Percentiles rank a stretch among this genome's conserved stretches.
Conservation (phyloP, 2,888 invertebrate species). For the Pterostichus madidus region DNA sequence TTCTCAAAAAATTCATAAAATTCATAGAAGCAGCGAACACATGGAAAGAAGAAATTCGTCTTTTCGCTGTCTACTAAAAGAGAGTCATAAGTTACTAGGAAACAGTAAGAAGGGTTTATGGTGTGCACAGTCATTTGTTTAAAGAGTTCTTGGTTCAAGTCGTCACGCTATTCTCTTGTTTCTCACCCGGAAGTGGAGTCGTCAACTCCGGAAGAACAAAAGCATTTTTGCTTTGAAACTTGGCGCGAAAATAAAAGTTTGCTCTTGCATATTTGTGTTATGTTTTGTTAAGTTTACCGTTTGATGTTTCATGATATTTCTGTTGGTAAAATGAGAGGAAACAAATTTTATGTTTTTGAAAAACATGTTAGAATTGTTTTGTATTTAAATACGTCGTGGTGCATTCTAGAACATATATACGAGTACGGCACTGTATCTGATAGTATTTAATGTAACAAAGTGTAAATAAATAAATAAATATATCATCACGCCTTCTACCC, state of each 20-base stretch:
- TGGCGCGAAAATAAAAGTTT: conserved; percentile 17
- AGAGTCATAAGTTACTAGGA: conserved; percentile 12
- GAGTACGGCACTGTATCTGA: too few relatives aligned
- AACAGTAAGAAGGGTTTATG: conserved; percentile 14
- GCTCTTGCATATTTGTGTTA: neutral
- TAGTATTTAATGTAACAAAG: too few relatives aligned
- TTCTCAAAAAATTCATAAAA: neutral
- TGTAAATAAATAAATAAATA: too few relatives aligned
- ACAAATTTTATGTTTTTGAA: too few relatives aligned
- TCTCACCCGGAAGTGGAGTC: conserved; percentile 25
- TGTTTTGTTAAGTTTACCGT: neutral
- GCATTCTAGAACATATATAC: too few relatives aligned
- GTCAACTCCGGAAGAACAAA: conserved; percentile 40
- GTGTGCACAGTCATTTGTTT: conserved; percentile 49
- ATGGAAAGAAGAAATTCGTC: conserved; percentile 15
- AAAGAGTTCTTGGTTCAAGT: neutral
- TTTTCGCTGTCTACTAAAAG: conserved; percentile 17
- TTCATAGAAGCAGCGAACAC: neutral
- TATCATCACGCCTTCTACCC: too few relatives aligned
- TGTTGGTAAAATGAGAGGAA: too few relatives aligned
- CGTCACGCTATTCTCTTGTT: conserved; percentile 9
- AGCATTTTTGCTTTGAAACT: conserved; percentile 25
- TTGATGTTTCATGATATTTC: too few relatives aligned
- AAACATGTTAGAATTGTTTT: too few relatives aligned
- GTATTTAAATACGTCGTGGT: too few relatives aligned